Conservation (phyloP, 2,113 vertebrate species). For the Microtus montanus region DNA sequence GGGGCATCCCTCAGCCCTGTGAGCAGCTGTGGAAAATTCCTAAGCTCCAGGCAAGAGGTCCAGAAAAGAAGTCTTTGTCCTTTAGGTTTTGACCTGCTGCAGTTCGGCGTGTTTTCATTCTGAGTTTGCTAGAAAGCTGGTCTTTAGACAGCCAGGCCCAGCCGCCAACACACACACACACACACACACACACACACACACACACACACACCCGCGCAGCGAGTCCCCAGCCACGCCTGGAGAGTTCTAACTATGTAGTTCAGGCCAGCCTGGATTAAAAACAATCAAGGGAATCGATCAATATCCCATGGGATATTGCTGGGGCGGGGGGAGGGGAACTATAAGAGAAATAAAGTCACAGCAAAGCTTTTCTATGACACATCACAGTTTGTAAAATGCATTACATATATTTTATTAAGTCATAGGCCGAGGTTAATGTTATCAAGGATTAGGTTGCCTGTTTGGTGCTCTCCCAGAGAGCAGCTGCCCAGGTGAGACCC, state of each 20-base stretch:
- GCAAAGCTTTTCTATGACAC: background rate
- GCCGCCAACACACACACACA: background rate
- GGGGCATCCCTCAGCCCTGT: background rate
- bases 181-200: too few relatives aligned
- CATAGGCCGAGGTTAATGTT: background rate
- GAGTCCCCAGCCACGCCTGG: background rate
- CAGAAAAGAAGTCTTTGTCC: conserved; percentile 4
- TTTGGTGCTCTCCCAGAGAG: too few relatives aligned
- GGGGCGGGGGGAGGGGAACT: background rate
- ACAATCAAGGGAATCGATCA: conserved; percentile 35
- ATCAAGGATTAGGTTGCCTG: background rate
- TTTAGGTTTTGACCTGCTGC: background rate
- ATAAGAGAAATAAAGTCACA: conserved; percentile 26
- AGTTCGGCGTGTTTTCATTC: conserved; percentile 22
- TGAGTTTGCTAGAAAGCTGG: conserved; percentile 40
- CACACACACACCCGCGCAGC: too few relatives aligned
- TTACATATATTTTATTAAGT: background rate
- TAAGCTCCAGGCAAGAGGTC: background rate
- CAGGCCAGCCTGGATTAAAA: background rate
- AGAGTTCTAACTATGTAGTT: background rate
- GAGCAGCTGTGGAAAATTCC: conserved; percentile 57
- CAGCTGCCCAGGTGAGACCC: background rate
- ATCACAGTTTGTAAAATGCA: background rate
- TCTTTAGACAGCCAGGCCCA: conserved; percentile 7
- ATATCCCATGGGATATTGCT: background rate